Evolutionary conservation across 2,888 invertebrate species (phyloP).

Genomic region (Cosmopolites sordidus): DNA sequence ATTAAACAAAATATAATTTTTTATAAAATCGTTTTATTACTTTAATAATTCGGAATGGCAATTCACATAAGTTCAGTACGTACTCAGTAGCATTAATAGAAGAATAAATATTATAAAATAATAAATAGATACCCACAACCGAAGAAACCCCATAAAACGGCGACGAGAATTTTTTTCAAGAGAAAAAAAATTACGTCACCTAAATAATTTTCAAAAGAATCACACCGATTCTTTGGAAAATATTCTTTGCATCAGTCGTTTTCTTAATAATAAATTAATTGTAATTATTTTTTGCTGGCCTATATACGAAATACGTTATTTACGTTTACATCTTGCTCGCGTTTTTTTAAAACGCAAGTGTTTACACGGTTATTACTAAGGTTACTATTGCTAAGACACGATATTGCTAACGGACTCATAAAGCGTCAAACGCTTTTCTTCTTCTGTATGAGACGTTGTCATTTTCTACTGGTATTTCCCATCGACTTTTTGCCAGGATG

Average conservation of each 20-base stretch:
- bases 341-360: background rate
- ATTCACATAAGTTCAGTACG: background rate
- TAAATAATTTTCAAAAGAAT: background rate
- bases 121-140: constrained; percentile 1
- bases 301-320: background rate
- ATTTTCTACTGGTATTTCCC: constrained; percentile 57
- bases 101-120: background rate
- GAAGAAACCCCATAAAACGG: background rate
- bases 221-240: background rate
- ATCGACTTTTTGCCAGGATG: constrained; percentile 47
- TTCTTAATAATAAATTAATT: background rate
- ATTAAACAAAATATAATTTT: too few species aligned
- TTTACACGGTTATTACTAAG: too few species aligned
- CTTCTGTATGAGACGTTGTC: constrained; percentile 51
- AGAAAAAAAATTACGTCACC: background rate
- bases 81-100: background rate
- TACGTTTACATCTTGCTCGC: too few species aligned
- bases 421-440: constrained; percentile 34
- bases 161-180: background rate
- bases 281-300: background rate
- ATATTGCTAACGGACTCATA: background rate
- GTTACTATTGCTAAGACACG: too few species aligned
- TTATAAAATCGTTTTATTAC: too few species aligned
- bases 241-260: background rate
- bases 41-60: background rate